Evolutionary conservation across 2,888 invertebrate species (phyloP), one percentile per base, ranked within the genome.

Genomic region (Gnatocerus cornutus): DNA sequence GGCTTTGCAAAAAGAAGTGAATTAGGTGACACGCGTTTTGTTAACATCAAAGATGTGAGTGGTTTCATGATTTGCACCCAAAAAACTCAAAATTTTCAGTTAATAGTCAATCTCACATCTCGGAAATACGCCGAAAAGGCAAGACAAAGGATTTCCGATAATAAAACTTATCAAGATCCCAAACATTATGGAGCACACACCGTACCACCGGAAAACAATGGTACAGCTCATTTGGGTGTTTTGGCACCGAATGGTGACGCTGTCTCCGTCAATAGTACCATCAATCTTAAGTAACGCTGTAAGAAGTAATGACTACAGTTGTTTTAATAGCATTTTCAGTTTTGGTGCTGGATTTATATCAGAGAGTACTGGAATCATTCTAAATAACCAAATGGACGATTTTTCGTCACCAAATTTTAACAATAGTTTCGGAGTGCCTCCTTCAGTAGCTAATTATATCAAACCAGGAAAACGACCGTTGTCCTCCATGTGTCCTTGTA

Each of bases 341-440:
- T 95, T 97, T 86, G 98, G 98, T 0, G 89, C 93, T 12, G 91
- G 91, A 68, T 86, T 93, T 10, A 88, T 91, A 0, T 96, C 96
- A 0, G 83, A 81, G 12, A 89, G 88, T 62, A 93, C 96, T 0
- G 96, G 96, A 27, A 92, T 97, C 67, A 88, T 97, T 73, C 86
- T 94, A 71, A 97, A 96, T 84, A 91, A 95, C 78, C 92, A 93
- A 80, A 96, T 97, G 95, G 94, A 96, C 78, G 96, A 97, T 82
- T 96, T 96, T 82, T 91, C 93, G 0, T 88, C 92, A 1, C 93
- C 93, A 0, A 84, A 88, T 66, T 86, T 87, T 5, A 83, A 86
- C 3, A 95, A 91, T 74, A 85, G 88, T 0, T 95, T 91, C 79
- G 91, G 90, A 0, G 83, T 95, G 46, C 93, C 93, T 0, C 92